A percentile compares a stretch with the other conserved stretches of the same genome.
phyloP scores from a whole-genome alignment of 1,140 invertebrate species.

The Drosophila funebris region DNA sequence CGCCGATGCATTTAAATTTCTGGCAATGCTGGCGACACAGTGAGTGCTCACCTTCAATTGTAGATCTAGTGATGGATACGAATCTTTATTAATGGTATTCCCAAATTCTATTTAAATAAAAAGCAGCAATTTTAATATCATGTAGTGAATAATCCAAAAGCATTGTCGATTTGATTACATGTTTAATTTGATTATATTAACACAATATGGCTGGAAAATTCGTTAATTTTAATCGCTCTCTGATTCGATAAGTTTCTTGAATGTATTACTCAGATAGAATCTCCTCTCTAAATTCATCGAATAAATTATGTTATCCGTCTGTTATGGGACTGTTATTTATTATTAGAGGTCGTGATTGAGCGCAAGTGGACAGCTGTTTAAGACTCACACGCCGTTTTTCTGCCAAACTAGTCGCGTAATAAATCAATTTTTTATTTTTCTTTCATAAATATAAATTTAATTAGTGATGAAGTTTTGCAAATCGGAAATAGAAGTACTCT shows the following conservation, averaged over 20 bases:
- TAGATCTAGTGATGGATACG: too few relatives aligned
- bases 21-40: neutral
- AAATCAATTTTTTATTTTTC: neutral
- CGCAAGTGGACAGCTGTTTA: constrained; percentile 5
- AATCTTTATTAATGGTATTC: neutral
- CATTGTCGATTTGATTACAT: too few relatives aligned
- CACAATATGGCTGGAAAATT: too few relatives aligned
- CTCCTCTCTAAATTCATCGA: neutral
- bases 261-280: too few relatives aligned
- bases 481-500: neutral
- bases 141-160: too few relatives aligned
- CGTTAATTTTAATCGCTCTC: neutral
- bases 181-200: too few relatives aligned
- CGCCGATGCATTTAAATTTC: neutral
- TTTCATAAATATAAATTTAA: neutral
- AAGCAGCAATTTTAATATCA: too few relatives aligned
- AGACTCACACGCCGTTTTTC: neutral
- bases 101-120: neutral
- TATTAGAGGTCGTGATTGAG: constrained; percentile 5
- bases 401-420: neutral
- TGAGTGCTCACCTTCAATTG: neutral
- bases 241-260: neutral
- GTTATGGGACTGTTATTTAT: neutral
- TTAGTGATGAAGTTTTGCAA: neutral
- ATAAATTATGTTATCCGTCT: neutral